phyloP scores from a whole-genome alignment of 2,113 vertebrate genomes.

The Trichechus manatus region DNA sequence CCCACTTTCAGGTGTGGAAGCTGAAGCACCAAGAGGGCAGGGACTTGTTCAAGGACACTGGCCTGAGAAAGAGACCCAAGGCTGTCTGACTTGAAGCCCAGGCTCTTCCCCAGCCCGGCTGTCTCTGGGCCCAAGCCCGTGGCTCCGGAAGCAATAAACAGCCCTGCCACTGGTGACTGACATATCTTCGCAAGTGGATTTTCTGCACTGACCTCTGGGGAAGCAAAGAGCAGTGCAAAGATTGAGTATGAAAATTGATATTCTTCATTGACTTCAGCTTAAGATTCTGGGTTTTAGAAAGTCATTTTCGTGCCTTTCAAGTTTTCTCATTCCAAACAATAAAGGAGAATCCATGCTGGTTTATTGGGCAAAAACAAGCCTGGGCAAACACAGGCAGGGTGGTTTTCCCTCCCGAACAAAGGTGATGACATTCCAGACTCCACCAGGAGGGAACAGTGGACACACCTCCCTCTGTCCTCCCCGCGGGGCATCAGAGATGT shows the following conservation, averaged over 20 bases:
- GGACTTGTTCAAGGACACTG: rapidly evolving
- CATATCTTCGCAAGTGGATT: not conserved
- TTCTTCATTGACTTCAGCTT: constrained; percentile 18
- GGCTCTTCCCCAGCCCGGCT: not conserved
- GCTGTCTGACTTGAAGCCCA: not conserved
- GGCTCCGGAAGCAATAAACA: not conserved
- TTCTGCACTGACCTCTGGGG: not conserved
- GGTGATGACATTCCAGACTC: not conserved
- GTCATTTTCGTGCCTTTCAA: not conserved
- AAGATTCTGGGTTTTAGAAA: not conserved
- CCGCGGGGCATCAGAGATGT: too few relatives aligned
- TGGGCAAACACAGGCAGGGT: not conserved
- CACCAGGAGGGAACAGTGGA: not conserved
- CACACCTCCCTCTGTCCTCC: rapidly evolving
- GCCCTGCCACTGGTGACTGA: rapidly evolving
- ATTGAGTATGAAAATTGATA: not conserved
- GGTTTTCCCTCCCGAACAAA: not conserved
- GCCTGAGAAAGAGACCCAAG: rapidly evolving
- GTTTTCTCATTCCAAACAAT: not conserved
- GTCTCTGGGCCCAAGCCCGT: not conserved
- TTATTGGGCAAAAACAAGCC: not conserved
- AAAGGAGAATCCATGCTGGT: not conserved
- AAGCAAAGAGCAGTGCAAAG: not conserved
- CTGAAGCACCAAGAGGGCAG: not conserved
- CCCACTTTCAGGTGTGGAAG: too few relatives aligned